Evolutionary conservation across 2,888 invertebrate genomes (phyloP).

Genomic region (Andrena haemorrhoa): DNA sequence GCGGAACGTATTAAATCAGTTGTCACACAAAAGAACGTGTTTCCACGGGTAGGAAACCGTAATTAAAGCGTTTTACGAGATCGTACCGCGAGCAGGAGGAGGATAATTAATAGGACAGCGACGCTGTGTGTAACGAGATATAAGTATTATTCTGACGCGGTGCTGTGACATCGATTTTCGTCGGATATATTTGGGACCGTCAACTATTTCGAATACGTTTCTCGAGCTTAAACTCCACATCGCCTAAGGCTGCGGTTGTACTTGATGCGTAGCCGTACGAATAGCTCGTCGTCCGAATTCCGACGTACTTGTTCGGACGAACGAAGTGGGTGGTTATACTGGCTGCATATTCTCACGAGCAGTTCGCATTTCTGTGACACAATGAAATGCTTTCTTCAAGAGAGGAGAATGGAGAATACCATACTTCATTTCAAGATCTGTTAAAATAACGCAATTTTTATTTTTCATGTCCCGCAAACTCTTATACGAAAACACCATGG

Average conservation of each 20-base stretch:
- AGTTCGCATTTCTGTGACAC: too few species aligned
- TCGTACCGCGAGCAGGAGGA: conserved; percentile 26
- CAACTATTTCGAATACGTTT: conserved; percentile 39
- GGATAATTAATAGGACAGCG: conserved; percentile 57
- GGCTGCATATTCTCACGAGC: too few species aligned
- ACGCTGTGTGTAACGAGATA: conserved; percentile 32
- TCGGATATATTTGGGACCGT: conserved; percentile 43
- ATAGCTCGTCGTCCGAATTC: too few species aligned
- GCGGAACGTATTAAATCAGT: conserved; percentile 42
- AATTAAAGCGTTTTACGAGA: conserved; percentile 47
- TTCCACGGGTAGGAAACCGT: conserved; percentile 30
- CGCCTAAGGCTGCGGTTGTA: neutral
- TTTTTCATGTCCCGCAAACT: too few species aligned
- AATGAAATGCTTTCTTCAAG: too few species aligned
- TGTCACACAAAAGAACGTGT: conserved; percentile 28
- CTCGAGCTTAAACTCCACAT: conserved; percentile 43
- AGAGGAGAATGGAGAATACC: too few species aligned
- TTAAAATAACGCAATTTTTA: too few species aligned
- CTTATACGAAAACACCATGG: too few species aligned
- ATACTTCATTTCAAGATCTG: too few species aligned
- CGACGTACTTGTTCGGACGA: too few species aligned
- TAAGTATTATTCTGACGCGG: conserved; percentile 44
- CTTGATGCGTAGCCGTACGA: too few species aligned
- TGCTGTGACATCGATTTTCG: conserved; percentile 40
- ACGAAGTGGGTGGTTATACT: too few species aligned